Evolutionary conservation across 2,888 invertebrate species (phyloP).

Genomic region (Itoplectis maculator): DNA sequence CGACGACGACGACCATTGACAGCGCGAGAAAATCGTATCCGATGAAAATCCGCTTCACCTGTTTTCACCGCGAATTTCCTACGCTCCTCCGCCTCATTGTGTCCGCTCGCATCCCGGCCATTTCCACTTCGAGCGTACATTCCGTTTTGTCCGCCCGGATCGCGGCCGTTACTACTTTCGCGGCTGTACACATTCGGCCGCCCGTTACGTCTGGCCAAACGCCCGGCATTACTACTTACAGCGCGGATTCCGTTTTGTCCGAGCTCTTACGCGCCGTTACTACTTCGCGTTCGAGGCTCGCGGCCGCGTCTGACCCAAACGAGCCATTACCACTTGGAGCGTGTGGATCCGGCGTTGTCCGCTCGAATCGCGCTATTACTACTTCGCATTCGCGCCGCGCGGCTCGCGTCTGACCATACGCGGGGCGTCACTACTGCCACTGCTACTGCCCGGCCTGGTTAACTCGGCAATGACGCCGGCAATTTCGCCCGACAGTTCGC

Average conservation of each 20-base stretch:
- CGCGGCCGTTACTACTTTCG: no score
- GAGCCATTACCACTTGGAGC: background rate
- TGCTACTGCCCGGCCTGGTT: background rate
- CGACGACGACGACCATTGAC: conserved; percentile 11
- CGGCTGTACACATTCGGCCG: no score
- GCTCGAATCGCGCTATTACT: background rate
- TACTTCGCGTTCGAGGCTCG: background rate
- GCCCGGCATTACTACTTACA: background rate
- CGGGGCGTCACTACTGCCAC: background rate
- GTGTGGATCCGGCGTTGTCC: background rate
- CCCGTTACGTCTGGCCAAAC: background rate
- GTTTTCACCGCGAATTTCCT: conserved; percentile 11
- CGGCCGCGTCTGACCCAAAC: background rate
- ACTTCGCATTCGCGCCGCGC: background rate
- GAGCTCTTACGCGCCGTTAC: background rate
- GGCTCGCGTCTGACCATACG: background rate
- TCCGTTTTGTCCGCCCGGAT: no score
- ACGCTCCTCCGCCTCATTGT: conserved; percentile 1
- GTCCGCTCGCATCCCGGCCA: no score
- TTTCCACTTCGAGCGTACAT: no score
- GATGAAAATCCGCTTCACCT: conserved; percentile 41
- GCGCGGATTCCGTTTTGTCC: background rate
- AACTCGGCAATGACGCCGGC: conserved; percentile 17
- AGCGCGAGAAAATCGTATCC: conserved; percentile 14
- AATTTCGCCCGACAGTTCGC: conserved; percentile 20